These are phyloP conservation scores for Ophonus ardosiacus DNA, from an alignment of 2,888 invertebrate species.

Conservation along the genomic window DNA sequence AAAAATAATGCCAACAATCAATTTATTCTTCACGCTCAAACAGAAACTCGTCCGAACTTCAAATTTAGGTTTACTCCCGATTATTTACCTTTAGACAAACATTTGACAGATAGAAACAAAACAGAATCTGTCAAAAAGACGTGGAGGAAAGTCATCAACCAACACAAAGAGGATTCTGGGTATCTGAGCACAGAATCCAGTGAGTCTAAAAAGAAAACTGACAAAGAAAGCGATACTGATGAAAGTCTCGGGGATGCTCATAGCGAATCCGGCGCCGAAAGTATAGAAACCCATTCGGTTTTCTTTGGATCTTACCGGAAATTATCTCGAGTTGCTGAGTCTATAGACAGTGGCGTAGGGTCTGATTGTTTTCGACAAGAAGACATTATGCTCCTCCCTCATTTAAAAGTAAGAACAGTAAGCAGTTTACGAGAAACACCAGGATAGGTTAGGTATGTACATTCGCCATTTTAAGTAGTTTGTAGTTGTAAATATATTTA, in stretches of 20 bases:
- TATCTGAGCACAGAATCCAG: slow-evolving; percentile 91
- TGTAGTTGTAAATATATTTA: slow-evolving; percentile 56
- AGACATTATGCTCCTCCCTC: slow-evolving; percentile 68
- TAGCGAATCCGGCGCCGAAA: slow-evolving; percentile 92
- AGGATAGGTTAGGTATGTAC: slow-evolving; percentile 1
- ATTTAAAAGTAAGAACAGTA: slow-evolving; percentile 52
- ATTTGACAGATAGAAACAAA: slow-evolving; percentile 67
- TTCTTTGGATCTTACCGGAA: slow-evolving; percentile 87
- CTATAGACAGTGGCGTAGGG: slow-evolving; percentile 74
- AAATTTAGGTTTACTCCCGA: slow-evolving; percentile 60
- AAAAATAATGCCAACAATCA: slow-evolving; percentile 71
- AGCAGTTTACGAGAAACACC: slow-evolving; percentile 4
- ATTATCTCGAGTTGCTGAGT: slow-evolving; percentile 69
- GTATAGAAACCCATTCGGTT: slow-evolving; percentile 91
- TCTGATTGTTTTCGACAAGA: slow-evolving; percentile 69
- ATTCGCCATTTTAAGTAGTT: slow-evolving; percentile 38
- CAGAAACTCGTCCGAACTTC: slow-evolving; percentile 58
- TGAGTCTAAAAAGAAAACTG: slow-evolving; percentile 77
- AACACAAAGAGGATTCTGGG: slow-evolving; percentile 84
- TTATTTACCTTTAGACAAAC: slow-evolving; percentile 41
- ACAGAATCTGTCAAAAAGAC: slow-evolving; percentile 70
- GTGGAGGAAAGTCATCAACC: slow-evolving; percentile 70
- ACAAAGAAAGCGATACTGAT: slow-evolving; percentile 85
- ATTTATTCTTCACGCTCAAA: slow-evolving; percentile 70
- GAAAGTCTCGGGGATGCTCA: slow-evolving; percentile 89